phyloP scores from a whole-genome alignment of 2,888 invertebrate species.

The Yponomeuta malinellus region DNA sequence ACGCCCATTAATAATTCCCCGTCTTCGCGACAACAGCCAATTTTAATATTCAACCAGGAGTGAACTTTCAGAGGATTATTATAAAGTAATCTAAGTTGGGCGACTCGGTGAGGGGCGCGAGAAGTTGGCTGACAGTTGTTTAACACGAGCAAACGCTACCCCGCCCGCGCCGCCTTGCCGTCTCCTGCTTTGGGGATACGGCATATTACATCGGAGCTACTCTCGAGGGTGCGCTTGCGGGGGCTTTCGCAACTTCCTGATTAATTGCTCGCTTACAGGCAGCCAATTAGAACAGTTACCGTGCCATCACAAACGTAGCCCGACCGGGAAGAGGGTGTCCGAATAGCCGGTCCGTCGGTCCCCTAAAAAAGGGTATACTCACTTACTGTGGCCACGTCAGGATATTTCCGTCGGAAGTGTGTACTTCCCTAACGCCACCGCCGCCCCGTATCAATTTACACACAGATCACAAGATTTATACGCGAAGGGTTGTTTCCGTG shows the following conservation, averaged over 20 bases:
- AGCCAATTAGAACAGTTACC: constrained; percentile 14
- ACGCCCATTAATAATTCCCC: constrained; percentile 54
- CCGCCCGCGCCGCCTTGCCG: constrained; percentile 25
- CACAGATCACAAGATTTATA: constrained; percentile 19
- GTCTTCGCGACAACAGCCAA: constrained; percentile 56
- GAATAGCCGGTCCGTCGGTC: constrained; percentile 5
- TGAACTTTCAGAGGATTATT: constrained; percentile 61
- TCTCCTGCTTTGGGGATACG: constrained; percentile 31
- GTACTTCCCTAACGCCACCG: constrained; percentile 15
- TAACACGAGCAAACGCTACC: constrained; percentile 50
- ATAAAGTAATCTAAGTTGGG: constrained; percentile 72
- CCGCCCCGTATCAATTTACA: constrained; percentile 19
- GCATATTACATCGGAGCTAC: constrained; percentile 45
- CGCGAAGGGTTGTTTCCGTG: constrained; percentile 19
- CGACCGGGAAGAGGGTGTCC: constrained; percentile 1
- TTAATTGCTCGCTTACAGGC: constrained; percentile 36
- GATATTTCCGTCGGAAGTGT: constrained; percentile 17
- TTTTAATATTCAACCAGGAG: constrained; percentile 58
- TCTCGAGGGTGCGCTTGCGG: constrained; percentile 44
- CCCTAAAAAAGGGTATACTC: constrained; percentile 15
- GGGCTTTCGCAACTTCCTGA: constrained; percentile 41
- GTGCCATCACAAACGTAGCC: constrained; percentile 4
- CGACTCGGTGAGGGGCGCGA: constrained; percentile 42
- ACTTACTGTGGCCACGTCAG: constrained; percentile 2
- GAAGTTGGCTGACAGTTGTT: constrained; percentile 63